Percentiles rank a stretch among this genome's conserved stretches.
These are phyloP conservation scores for Mesorhabditis spiculigera DNA, from an alignment of 2,888 invertebrate genomes.

Conservation along the genomic window DNA sequence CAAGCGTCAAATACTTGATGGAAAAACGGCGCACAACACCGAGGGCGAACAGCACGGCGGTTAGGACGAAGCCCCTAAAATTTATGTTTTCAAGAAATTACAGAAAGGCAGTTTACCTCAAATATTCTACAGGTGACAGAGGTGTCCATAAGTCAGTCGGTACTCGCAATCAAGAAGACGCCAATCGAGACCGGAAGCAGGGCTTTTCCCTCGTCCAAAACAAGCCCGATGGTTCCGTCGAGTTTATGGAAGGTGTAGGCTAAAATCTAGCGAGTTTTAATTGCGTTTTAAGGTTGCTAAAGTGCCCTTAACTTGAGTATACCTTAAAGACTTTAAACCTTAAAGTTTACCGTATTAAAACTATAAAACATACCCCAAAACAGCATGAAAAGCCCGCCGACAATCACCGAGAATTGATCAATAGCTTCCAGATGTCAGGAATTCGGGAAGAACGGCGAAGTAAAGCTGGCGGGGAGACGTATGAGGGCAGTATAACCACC, in stretches of 20 bases:
- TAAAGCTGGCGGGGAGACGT: slow-evolving; percentile 12
- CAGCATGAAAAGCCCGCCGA: slow-evolving; percentile 14
- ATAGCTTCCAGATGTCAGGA: no score
- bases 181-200: background rate
- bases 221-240: background rate
- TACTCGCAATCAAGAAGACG: background rate
- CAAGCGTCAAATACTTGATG: background rate
- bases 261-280: background rate
- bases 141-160: background rate
- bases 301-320: no score
- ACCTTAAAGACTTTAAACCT: no score
- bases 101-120: no score
- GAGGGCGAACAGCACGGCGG: background rate
- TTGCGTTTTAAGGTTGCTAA: no score
- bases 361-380: slow-evolving; percentile 9
- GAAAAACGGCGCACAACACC: background rate
- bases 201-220: background rate
- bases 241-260: slow-evolving; percentile 5
- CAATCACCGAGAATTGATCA: slow-evolving; percentile 11
- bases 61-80: slow-evolving; percentile 1
- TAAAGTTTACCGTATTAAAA: no score
- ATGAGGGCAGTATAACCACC: slow-evolving; percentile 18
- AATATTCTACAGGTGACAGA: background rate
- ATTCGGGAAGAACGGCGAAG: slow-evolving; percentile 13
- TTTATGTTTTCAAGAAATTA: no score